These are phyloP conservation scores for Hyposoter didymator DNA, from an alignment of 2,888 invertebrate species.

Conservation along the genomic window DNA sequence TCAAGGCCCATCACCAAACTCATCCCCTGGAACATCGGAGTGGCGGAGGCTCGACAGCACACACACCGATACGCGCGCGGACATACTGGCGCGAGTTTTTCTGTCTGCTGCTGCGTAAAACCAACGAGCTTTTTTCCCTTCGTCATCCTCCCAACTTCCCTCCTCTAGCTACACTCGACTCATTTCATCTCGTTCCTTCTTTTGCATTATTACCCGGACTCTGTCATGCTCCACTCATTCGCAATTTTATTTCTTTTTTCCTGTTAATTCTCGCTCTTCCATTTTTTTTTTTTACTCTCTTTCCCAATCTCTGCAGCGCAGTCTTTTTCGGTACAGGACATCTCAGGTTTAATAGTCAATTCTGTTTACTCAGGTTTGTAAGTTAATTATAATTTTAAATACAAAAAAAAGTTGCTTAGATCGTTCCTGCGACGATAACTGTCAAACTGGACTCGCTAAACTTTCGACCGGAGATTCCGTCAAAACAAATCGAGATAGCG, in stretches of 20 bases:
- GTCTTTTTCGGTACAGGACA: not conserved
- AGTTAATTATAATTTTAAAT: not conserved
- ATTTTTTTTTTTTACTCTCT: constrained; percentile 39
- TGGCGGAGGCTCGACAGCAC: constrained; percentile 41
- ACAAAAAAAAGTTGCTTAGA: not conserved
- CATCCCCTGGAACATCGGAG: constrained; percentile 42
- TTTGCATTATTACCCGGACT: constrained; percentile 34
- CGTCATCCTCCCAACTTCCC: constrained; percentile 56
- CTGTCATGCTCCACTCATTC: constrained; percentile 44
- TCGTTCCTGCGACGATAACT: not conserved
- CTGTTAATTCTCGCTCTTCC: constrained; percentile 27
- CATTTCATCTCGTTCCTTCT: constrained; percentile 66
- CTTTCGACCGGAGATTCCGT: not conserved
- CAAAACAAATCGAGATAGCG: not conserved
- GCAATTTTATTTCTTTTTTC: constrained; percentile 64
- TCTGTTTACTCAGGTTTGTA: not conserved
- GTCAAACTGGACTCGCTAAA: not conserved
- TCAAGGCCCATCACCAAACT: constrained; percentile 28
- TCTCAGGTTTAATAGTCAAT: not conserved
- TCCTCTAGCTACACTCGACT: constrained; percentile 70
- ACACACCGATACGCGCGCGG: constrained; percentile 1
- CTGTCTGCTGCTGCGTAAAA: constrained; percentile 66
- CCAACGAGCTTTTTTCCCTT: constrained; percentile 65
- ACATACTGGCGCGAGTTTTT: constrained; percentile 42
- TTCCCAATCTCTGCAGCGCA: not conserved